Conservation (phyloP, 2,888 invertebrate species). For the Idaea straminata region DNA sequence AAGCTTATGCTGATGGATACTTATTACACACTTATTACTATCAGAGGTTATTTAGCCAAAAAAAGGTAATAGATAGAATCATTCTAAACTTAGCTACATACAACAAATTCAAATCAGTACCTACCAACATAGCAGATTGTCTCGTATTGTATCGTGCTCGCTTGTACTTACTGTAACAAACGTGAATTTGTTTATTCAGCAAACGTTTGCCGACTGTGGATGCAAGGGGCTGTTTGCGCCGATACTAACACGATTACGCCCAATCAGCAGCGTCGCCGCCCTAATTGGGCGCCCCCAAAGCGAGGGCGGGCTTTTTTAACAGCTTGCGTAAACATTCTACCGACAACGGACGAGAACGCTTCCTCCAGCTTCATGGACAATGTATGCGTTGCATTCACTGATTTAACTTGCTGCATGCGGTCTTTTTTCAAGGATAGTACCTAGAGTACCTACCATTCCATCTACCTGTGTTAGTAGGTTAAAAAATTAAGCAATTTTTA, state of each 20-base stretch:
- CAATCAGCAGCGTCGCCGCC: conserved; percentile 76
- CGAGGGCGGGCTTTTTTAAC: conserved; percentile 76
- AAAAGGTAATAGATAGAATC: background rate
- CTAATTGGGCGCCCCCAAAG: conserved; percentile 73
- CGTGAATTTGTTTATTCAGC: conserved; percentile 30
- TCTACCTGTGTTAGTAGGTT: too few species aligned
- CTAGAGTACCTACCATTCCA: too few species aligned
- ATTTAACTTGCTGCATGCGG: too few species aligned
- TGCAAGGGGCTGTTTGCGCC: conserved; percentile 56
- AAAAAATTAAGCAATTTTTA: too few species aligned
- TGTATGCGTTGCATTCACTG: background rate
- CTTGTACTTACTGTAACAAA: conserved; percentile 28
- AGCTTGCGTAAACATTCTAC: conserved; percentile 63
- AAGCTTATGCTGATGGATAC: too few species aligned
- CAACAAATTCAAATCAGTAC: background rate
- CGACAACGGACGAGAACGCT: conserved; percentile 12
- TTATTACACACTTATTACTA: too few species aligned
- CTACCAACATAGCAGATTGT: conserved; percentile 45
- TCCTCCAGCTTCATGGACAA: conserved; percentile 8
- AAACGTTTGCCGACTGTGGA: conserved; percentile 55
- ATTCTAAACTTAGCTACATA: background rate
- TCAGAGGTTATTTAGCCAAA: background rate
- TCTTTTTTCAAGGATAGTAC: too few species aligned
- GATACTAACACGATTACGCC: conserved; percentile 77
- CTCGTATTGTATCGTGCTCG: conserved; percentile 25